A percentile compares a stretch with the other conserved stretches of the same genome.
phyloP scores from a whole-genome alignment of 2,888 invertebrate species.

The Norana najaformis region DNA sequence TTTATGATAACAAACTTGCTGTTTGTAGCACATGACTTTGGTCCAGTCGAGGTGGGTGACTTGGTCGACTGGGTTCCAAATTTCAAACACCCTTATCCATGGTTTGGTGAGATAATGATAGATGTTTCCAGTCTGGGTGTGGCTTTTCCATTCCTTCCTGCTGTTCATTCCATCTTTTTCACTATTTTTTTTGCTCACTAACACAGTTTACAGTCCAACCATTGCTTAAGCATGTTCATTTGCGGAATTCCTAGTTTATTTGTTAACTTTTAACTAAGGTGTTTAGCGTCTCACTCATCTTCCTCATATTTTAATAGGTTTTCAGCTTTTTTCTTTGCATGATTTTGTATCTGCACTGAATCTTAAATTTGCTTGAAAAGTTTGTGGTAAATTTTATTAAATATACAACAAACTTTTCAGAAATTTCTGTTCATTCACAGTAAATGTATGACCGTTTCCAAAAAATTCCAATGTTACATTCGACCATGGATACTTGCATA shows the following conservation, averaged over 20 bases:
- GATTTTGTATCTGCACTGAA: background rate
- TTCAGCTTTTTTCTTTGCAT: constrained; percentile 4
- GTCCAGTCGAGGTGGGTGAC: background rate
- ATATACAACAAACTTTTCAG: background rate
- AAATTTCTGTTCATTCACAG: background rate
- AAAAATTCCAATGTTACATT: background rate
- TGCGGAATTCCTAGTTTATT: background rate
- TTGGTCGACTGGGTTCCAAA: background rate
- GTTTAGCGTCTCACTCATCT: background rate
- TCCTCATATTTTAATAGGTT: background rate
- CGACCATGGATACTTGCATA: background rate
- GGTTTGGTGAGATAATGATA: background rate
- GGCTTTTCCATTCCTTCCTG: background rate
- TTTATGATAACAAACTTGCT: background rate
- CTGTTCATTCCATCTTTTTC: background rate
- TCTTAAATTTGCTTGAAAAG: background rate
- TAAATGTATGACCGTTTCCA: background rate
- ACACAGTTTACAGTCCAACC: background rate
- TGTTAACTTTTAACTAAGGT: background rate
- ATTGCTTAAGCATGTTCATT: background rate
- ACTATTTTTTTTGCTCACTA: background rate
- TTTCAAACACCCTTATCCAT: constrained; percentile 1
- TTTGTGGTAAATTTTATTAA: background rate
- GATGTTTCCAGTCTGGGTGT: constrained; percentile 1
- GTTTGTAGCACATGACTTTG: constrained; percentile 17